Base-by-base conservation (phyloP, 2,797 vertebrate genomes). In the Buceros bicornis region DNA sequence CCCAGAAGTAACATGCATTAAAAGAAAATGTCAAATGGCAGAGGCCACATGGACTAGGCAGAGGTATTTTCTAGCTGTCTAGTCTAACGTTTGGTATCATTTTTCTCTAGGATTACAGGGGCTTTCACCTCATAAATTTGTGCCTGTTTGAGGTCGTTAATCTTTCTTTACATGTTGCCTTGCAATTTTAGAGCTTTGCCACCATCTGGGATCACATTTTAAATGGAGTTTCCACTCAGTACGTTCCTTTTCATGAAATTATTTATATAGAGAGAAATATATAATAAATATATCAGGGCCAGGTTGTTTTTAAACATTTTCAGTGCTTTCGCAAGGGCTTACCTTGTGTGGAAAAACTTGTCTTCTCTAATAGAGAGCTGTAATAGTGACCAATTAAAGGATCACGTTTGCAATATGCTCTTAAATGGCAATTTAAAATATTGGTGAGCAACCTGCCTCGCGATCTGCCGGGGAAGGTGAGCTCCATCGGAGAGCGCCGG, bases 81-180 rank as follows among this genome's bases (percentile, higher is more conserved):
- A 87, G 74, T 96, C 90, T 35, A 95, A 95, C 88, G 90, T 87
- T 97, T 85, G 95, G 95, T 97, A 89, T 97, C 97, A 95, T 97
- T 97, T 97, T 97, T 97, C 97, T 97, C 90, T 67, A 69, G 97
- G 96, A 97, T 97, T 97, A 96, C 96, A 84, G 95, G 91, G 95
- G 95, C 97, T 97, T 97, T 97, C 97, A 97, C 97, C 97, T 97
- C 97, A 97, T 97, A 97, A 97, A 97, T 97, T 96, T 95, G 95
- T 85, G 91, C 95, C 96, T 95, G 97, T 78, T 96, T 95, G 96
- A 97, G 95, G 95, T 96, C 93, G 88, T 97, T 97, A 97, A 97
- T 97, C 97, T 97, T 97, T 96, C 96, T 96, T 90, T 96, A 96
- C 95, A 97, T 96, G 95, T 96, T 96, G 95, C 96, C 88, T 90